A percentile compares a stretch with the other conserved stretches of the same genome.
Evolutionary conservation across 2,113 vertebrate species (phyloP).

Genomic region (Megatriorchis doriae): DNA sequence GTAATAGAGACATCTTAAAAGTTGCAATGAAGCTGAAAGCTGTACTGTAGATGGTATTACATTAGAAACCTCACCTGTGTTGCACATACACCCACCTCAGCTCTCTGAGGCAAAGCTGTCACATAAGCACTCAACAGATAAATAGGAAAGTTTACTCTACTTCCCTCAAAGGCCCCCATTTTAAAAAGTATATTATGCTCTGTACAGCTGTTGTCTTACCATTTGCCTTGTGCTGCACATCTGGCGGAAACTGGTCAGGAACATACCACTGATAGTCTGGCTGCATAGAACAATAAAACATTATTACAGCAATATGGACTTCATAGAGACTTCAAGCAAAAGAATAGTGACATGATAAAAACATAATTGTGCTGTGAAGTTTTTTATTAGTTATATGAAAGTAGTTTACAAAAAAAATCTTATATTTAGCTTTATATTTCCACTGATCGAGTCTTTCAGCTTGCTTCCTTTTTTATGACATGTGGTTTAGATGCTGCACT

Average conservation of each 20-base stretch:
- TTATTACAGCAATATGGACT: conserved; percentile 70
- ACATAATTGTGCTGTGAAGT: conserved; percentile 33
- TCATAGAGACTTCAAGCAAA: conserved; percentile 70
- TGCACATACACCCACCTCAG: not conserved
- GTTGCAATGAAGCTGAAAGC: not conserved
- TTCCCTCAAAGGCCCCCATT: conserved; percentile 32
- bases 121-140: not conserved
- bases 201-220: conserved; percentile 73
- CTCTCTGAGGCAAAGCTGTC: conserved; percentile 2
- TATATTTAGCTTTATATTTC: not conserved
- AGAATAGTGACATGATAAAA: conserved; percentile 43
- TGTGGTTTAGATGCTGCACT: conserved; percentile 13
- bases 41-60: not conserved
- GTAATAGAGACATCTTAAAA: not conserved
- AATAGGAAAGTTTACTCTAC: conserved; percentile 17
- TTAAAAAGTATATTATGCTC: conserved; percentile 28
- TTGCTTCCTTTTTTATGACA: not conserved
- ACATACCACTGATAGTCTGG: conserved; percentile 72
- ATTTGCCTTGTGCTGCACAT: conserved; percentile 68
- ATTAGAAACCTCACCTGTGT: not conserved
- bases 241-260: conserved; percentile 75
- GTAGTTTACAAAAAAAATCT: not conserved
- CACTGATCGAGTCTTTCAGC: not conserved
- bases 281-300: conserved; percentile 73
- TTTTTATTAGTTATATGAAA: conserved; percentile 48